phyloP scores from a whole-genome alignment of 2,888 invertebrate genomes.

The Abscondita cerata region DNA sequence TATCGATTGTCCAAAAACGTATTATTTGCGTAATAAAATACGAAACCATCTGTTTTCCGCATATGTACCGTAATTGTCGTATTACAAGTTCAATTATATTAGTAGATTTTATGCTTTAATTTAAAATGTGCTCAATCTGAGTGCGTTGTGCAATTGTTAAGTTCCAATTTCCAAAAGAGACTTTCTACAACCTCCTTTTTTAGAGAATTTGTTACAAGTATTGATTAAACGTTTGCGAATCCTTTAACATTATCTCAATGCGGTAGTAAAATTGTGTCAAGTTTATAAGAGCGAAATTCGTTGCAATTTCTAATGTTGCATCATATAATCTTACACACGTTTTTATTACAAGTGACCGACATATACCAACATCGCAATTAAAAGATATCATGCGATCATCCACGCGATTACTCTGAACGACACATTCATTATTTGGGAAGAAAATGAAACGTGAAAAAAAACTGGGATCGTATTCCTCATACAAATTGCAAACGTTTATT shows the following conservation, averaged over 20 bases:
- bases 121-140: too few relatives aligned
- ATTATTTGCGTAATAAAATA: too few relatives aligned
- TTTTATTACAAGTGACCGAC: neutral
- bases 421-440: neutral
- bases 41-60: too few relatives aligned
- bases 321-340: neutral
- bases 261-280: conserved; percentile 16
- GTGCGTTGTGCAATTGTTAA: too few relatives aligned
- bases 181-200: conserved; percentile 29
- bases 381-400: neutral
- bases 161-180: too few relatives aligned
- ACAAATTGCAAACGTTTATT: too few relatives aligned
- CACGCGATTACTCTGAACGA: neutral
- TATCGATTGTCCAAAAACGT: too few relatives aligned
- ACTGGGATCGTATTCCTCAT: neutral
- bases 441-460: neutral
- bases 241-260: conserved; percentile 17
- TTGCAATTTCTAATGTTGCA: neutral
- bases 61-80: too few relatives aligned
- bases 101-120: too few relatives aligned
- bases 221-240: conserved; percentile 15
- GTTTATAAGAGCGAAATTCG: conserved; percentile 15
- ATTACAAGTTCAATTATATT: too few relatives aligned
- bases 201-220: conserved; percentile 6
- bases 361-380: neutral